Evolutionary conservation across 2,797 vertebrate species (phyloP).

Genomic region (Manis pentadactyla): DNA sequence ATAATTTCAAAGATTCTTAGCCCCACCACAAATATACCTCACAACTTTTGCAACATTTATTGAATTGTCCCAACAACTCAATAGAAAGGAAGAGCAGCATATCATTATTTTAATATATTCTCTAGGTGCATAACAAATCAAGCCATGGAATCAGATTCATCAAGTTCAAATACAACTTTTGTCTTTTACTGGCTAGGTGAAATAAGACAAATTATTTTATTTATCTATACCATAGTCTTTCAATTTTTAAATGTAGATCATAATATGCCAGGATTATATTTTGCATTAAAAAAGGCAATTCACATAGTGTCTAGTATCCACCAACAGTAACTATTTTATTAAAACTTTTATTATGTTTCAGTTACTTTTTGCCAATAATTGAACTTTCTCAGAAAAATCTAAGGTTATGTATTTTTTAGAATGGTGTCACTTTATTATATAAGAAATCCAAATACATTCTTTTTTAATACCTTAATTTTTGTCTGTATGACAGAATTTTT

Average conservation of each 20-base stretch:
- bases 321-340: background rate
- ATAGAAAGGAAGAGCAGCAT: background rate
- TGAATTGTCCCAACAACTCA: background rate
- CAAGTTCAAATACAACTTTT: conserved; percentile 12
- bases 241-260: background rate
- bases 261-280: background rate
- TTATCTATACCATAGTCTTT: background rate
- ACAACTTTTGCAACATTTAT: background rate
- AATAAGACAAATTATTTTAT: background rate
- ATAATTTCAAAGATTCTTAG: conserved; percentile 1
- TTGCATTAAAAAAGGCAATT: background rate
- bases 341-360: conserved; percentile 6
- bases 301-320: background rate
- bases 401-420: background rate
- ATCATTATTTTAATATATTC: background rate
- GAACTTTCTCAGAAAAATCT: background rate
- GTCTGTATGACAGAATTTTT: background rate
- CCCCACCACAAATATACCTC: background rate
- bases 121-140: background rate
- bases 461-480: background rate
- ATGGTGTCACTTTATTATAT: background rate
- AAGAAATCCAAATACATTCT: background rate
- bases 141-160: background rate
- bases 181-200: background rate
- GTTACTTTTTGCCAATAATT: background rate